Evolutionary conservation across 2,797 vertebrate species (phyloP).

Genomic region (Liparis tanakae): DNA sequence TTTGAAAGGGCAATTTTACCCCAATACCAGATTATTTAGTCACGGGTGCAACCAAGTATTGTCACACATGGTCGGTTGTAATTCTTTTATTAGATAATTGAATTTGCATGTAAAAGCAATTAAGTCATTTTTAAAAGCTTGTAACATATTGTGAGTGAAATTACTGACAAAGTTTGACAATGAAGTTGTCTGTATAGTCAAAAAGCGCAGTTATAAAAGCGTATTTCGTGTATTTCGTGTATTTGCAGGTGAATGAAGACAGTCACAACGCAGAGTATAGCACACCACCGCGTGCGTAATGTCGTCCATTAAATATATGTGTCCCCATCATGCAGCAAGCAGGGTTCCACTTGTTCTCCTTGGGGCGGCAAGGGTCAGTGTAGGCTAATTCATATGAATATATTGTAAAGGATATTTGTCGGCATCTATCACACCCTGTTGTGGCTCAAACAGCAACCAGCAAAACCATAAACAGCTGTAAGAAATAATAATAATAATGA

Average conservation of each 20-base stretch:
- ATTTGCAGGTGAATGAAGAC: slow-evolving; percentile 1
- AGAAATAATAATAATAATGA: neutral
- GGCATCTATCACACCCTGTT: neutral
- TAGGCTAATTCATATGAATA: neutral
- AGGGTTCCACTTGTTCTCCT: neutral
- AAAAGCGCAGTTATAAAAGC: neutral
- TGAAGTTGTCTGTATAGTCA: neutral
- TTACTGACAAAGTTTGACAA: neutral
- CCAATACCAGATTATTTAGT: neutral
- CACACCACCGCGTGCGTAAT: neutral
- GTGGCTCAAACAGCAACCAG: neutral
- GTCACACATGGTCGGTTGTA: too few relatives aligned
- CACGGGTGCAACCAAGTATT: neutral
- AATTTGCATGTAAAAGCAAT: neutral
- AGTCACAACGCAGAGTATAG: neutral
- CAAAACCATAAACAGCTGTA: neutral
- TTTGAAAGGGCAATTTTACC: slow-evolving; percentile 4
- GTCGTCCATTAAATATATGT: slow-evolving; percentile 11
- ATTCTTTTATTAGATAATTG: neutral
- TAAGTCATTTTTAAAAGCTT: neutral
- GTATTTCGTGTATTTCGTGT: neutral
- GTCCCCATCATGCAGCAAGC: neutral
- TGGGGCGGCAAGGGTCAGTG: slow-evolving; percentile 13
- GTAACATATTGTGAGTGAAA: neutral
- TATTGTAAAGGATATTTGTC: neutral